Conservation (phyloP, 2,797 vertebrate genomes). For the Pygocentrus nattereri region DNA sequence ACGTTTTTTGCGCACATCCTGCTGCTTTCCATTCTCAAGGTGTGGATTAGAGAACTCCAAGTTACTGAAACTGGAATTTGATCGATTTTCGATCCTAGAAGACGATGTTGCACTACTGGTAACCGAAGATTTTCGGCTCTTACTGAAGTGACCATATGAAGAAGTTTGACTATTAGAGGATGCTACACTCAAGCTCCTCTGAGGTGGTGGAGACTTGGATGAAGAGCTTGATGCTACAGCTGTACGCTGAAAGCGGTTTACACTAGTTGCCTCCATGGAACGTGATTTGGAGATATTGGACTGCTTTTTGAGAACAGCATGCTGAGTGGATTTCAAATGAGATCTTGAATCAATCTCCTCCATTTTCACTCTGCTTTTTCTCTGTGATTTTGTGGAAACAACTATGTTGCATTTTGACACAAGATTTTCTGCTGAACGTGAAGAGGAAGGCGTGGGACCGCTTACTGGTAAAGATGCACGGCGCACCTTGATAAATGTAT, state of each 20-base stretch:
- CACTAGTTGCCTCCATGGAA: constrained; percentile 59
- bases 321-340: constrained; percentile 60
- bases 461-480: constrained; percentile 56
- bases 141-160: constrained; percentile 7
- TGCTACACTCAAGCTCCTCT: constrained; percentile 32
- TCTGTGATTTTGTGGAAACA: constrained; percentile 59
- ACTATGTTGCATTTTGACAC: constrained; percentile 62
- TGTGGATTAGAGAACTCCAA: constrained; percentile 6
- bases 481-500: constrained; percentile 74
- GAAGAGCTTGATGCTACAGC: constrained; percentile 32
- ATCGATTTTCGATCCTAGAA: constrained; percentile 24
- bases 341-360: constrained; percentile 41
- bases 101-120: constrained; percentile 9
- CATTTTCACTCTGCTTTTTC: constrained; percentile 50
- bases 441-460: constrained; percentile 57
- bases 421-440: constrained; percentile 62
- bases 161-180: constrained; percentile 39
- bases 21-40: constrained; percentile 20
- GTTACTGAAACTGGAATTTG: constrained; percentile 14
- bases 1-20: constrained; percentile 28
- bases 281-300: constrained; percentile 56
- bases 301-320: constrained; percentile 70
- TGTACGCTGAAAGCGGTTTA: constrained; percentile 47
- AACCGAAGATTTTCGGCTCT: constrained; percentile 10
- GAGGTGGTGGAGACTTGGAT: constrained; percentile 46